Evolutionary conservation across 2,888 invertebrate genomes (phyloP), one percentile per base, ranked within the genome.

Genomic region (Psococerastis gibbosa): DNA sequence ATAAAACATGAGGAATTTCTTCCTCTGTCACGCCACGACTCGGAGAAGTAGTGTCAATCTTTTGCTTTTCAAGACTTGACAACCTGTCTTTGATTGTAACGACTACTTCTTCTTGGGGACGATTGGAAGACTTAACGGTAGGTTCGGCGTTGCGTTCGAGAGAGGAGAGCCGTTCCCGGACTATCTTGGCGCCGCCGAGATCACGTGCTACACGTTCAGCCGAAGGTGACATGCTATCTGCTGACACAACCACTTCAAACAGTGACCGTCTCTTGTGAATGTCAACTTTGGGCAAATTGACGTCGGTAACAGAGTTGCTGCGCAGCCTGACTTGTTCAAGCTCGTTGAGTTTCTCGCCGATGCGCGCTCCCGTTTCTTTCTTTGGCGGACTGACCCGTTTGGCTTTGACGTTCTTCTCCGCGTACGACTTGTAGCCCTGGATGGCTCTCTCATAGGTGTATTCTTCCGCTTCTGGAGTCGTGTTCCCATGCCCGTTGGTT

Each of bases 361-460:
- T 38, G 17, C 22, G 17, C 5, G 17, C 22, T 11, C 38, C 38
- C 3, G 38, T 15, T 33, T 33, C 33, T 33, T 33, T 33, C 22
- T 41, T 42, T 17, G 20, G 43, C n/a, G 43, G 35, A 20, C 20
- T 43, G 3, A 20, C 35, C 4, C 17, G 4, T 41, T 41, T 67
- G 32, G 73, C 71, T 53, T 77, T 71, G 38, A 78, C 81, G 51
- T 82, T 70, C 43, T 54, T 56, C 49, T 60, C 58, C 6, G 60
- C 54, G 48, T 55, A 60, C 47, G 81, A 78, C 53, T 84, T 79
- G 61, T 87, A 87, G 52, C 81, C 79, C 57, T 85, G 79, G 52
- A 85, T 85, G 53, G 85, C 84, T 53, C 82, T 78, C 61, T 87
- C 85, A 59, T 84, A 87, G 0, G 84, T 84, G 60, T 84, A 85